A percentile compares a stretch with the other conserved stretches of the same genome.
Evolutionary conservation across 92 coral and sea anemone species (phyloP).

Genomic region (Micromussa lordhowensis): DNA sequence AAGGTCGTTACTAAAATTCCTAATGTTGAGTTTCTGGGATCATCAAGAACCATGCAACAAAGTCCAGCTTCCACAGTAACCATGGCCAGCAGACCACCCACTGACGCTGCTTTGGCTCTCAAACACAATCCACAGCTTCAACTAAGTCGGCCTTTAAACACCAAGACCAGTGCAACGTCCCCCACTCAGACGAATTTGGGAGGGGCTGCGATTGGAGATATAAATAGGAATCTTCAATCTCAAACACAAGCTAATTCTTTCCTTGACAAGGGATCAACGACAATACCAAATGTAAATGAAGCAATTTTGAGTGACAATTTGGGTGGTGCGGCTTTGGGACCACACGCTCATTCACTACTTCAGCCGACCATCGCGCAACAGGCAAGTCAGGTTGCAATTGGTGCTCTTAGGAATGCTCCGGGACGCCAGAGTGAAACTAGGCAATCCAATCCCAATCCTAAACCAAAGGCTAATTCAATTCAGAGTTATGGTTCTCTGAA

Average conservation of each 20-base stretch:
- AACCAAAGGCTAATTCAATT: background rate
- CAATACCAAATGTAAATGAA: background rate
- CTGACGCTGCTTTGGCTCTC: background rate
- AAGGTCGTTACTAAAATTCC: background rate
- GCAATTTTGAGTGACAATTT: slow-evolving; percentile 38
- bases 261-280: background rate
- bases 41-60: slow-evolving; percentile 7
- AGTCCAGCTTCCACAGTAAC: background rate
- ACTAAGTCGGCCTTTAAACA: background rate
- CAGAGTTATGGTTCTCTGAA: background rate
- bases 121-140: background rate
- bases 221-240: background rate
- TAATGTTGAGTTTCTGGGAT: background rate
- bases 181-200: background rate
- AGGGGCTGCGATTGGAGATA: background rate
- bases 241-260: slow-evolving; percentile 1
- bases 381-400: background rate
- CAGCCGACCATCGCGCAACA: slow-evolving; percentile 10
- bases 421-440: background rate
- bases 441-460: background rate
- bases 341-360: slow-evolving; percentile 43
- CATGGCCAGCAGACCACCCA: background rate
- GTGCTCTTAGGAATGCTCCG: background rate
- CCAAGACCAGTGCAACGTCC: background rate
- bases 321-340: slow-evolving; percentile 48